Evolutionary conservation across 2,113 vertebrate genomes (phyloP).

Genomic region (Laterallus jamaicensis): DNA sequence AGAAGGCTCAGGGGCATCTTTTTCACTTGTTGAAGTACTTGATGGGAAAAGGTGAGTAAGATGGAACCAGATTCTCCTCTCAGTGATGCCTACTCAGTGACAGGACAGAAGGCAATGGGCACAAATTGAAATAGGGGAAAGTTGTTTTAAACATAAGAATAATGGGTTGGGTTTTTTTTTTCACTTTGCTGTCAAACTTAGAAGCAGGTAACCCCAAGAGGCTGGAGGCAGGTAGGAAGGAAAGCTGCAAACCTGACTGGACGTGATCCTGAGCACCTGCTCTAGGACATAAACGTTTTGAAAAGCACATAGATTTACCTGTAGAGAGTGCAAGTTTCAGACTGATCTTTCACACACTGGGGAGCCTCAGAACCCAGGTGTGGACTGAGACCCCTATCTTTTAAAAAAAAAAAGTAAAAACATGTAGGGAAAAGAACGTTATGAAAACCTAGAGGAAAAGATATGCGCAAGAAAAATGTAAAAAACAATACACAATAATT

Average conservation of each 20-base stretch:
- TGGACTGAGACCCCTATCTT: not conserved
- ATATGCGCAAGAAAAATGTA: not conserved
- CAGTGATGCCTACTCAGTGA: not conserved
- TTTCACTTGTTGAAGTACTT: not conserved
- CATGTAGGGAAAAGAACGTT: not conserved
- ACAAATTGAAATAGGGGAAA: not conserved
- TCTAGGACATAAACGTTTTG: not conserved
- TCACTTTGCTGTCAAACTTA: too few relatives aligned
- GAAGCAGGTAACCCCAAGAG: too few relatives aligned
- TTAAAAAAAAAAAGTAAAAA: not conserved
- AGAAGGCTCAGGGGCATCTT: not conserved
- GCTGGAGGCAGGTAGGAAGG: too few relatives aligned
- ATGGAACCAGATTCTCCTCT: not conserved
- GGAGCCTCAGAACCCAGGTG: not conserved
- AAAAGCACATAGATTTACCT: not conserved
- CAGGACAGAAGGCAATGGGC: not conserved
- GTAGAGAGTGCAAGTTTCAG: not conserved
- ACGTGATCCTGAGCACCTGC: fast-evolving
- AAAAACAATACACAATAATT: not conserved
- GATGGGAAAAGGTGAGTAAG: not conserved
- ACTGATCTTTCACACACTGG: not conserved
- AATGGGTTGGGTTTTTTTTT: too few relatives aligned
- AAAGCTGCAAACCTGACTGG: not conserved
- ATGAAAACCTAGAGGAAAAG: fast-evolving
- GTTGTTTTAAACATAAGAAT: not conserved